Evolutionary conservation across 2,888 invertebrate genomes (phyloP).

Genomic region (Orthosia incerta): DNA sequence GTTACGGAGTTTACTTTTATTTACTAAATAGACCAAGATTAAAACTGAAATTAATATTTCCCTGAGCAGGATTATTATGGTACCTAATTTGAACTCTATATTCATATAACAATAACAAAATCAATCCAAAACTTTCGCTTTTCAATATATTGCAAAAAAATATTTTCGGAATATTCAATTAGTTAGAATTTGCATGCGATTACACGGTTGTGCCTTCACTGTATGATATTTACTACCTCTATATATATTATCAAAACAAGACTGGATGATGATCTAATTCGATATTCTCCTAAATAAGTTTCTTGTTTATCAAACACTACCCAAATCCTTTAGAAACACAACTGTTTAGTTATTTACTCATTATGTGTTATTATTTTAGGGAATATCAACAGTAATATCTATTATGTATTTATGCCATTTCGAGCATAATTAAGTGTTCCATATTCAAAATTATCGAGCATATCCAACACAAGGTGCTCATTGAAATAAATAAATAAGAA

Average conservation of each 20-base stretch:
- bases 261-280: background rate
- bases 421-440: too few relatives aligned
- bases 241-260: background rate
- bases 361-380: too few relatives aligned
- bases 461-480: background rate
- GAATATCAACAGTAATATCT: too few relatives aligned
- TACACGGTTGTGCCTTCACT: background rate
- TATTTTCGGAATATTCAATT: background rate
- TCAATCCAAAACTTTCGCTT: background rate
- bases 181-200: slow-evolving; percentile 5
- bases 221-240: background rate
- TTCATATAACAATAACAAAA: background rate
- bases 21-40: too few relatives aligned
- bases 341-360: too few relatives aligned
- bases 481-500: background rate
- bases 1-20: background rate
- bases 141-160: background rate
- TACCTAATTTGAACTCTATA: too few relatives aligned
- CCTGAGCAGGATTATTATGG: background rate
- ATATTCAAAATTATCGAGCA: too few relatives aligned
- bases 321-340: background rate
- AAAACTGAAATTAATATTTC: background rate
- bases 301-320: background rate
- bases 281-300: background rate
- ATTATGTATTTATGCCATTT: too few relatives aligned